Base-by-base conservation (phyloP, 2,888 invertebrate species). In the Drosophila phalerata region DNA sequence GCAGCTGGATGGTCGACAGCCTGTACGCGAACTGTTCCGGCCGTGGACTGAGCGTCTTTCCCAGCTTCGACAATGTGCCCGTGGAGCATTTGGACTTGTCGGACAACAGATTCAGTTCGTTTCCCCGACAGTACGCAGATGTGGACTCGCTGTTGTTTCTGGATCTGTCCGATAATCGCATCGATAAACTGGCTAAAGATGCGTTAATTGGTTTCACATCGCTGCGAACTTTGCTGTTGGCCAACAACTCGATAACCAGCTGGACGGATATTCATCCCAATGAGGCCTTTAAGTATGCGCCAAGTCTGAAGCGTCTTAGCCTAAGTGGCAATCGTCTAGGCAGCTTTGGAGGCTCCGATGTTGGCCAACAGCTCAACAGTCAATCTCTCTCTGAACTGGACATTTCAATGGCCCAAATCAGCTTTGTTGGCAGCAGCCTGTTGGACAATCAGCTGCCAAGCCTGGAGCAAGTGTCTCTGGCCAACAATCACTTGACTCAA, bases 1-100 rank as follows among this genome's bases (percentile, higher is more conserved):
- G 92, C 48, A 74, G 68, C 10, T 92, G 91, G 92, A 78, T 90
- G 13, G 76, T 91, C 42, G 91, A 91, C 42, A 91, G 90, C n/a
- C 73, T 92, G 3, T 87, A 90, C 49, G 90, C 90, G 2, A 88
- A 92, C 57, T 93, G 92, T 65, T 89, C 92, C 3, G 55, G 77
- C 8, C 70, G 84, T 15, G 84, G 78, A 0, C 84, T 92, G 3
- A 67, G 57, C 3, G 73, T 78, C 1, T 89, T 83, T 69, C 92
- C 92, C 1, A 62, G 69, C 15, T 90, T 92, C 19, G 76, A 81
- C 0, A 72, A 77, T 22, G 77, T 90, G 53, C 92, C 92, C 15
- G 94, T 95, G 37, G 94, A 95, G 85, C 93, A 94, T 13, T 86
- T 96, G 80, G 94, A 95, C 77, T 90, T 96, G 48, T 95, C 95